Conservation (phyloP, 2,888 invertebrate species). For the Aplocera efformata region DNA sequence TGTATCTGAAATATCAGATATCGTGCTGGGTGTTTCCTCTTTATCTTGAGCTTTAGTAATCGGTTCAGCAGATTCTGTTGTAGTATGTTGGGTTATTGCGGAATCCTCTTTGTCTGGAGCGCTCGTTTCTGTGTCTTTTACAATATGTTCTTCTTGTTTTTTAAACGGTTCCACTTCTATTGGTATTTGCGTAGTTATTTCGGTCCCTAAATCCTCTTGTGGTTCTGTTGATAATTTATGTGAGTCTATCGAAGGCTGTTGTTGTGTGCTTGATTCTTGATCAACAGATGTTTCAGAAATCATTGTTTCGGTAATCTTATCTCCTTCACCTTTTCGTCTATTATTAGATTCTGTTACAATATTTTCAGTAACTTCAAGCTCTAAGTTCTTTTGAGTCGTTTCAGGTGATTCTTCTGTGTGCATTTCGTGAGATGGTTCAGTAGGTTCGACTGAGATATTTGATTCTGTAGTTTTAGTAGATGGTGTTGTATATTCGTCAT, state of each 20-base stretch:
- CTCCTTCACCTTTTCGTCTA: conserved; percentile 1
- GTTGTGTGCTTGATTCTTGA: conserved; percentile 7
- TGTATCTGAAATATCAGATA: conserved; percentile 1
- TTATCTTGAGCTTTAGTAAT: conserved; percentile 5
- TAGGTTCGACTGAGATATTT: conserved; percentile 6
- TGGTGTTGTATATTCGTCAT: conserved; percentile 9
- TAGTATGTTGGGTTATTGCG: conserved; percentile 3
- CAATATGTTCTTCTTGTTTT: conserved; percentile 7
- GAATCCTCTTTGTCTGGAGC: conserved; percentile 8
- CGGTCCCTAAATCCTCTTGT: conserved; percentile 3
- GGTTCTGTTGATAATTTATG: conserved; percentile 10
- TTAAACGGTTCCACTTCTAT: conserved; percentile 4
- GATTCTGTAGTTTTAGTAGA: conserved; percentile 11
- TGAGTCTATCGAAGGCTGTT: conserved; percentile 2
- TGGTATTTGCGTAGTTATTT: conserved; percentile 3
- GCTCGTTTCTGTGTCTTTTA: conserved; percentile 7
- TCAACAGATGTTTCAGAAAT: conserved; percentile 2
- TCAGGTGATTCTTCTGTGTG: conserved; percentile 8
- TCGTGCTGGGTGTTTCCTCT: not conserved
- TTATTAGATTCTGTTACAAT: conserved; percentile 8
- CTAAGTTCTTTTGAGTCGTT: conserved; percentile 2
- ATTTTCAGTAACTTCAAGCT: conserved; percentile 6
- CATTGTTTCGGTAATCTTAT: conserved; percentile 8
- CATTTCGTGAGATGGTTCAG: conserved; percentile 3
- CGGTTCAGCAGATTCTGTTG: conserved; percentile 3